phyloP scores from a whole-genome alignment of 1,140 invertebrate genomes.

The Zaprionus ghesquierei region DNA sequence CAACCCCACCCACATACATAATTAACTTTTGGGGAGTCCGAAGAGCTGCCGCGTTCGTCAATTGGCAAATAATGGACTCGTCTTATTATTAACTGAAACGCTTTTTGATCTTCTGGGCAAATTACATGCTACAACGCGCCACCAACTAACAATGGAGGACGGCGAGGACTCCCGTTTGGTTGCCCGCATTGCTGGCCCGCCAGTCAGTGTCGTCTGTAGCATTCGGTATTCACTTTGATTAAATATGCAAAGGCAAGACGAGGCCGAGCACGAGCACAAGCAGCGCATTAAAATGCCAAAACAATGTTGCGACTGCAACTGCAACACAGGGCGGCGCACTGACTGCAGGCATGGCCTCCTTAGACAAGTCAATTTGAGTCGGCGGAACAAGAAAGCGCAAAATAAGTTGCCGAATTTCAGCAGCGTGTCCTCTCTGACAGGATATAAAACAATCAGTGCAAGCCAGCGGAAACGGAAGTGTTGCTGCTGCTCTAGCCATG shows the following conservation, averaged over 20 bases:
- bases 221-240: conserved; percentile 78
- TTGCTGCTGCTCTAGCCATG: conserved; percentile 28
- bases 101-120: conserved; percentile 68
- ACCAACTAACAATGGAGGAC: conserved; percentile 27
- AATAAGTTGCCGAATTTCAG: conserved; percentile 75
- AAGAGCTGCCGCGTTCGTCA: conserved; percentile 24
- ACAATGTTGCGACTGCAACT: conserved; percentile 53
- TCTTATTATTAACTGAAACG: conserved; percentile 65
- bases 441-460: conserved; percentile 82
- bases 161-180: background rate
- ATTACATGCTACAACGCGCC: conserved; percentile 59
- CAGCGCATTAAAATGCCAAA: conserved; percentile 66
- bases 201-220: conserved; percentile 37
- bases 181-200: background rate
- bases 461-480: conserved; percentile 80
- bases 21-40: conserved; percentile 14
- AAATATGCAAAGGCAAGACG: conserved; percentile 61
- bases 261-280: conserved; percentile 13
- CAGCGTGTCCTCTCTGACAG: conserved; percentile 68
- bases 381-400: conserved; percentile 63
- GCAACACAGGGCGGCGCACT: background rate
- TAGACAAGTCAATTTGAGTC: conserved; percentile 60
- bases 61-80: conserved; percentile 68
- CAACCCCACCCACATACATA: background rate
- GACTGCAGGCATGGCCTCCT: background rate